phyloP scores from a whole-genome alignment of 2,797 vertebrate species.

The Squalus acanthias region DNA sequence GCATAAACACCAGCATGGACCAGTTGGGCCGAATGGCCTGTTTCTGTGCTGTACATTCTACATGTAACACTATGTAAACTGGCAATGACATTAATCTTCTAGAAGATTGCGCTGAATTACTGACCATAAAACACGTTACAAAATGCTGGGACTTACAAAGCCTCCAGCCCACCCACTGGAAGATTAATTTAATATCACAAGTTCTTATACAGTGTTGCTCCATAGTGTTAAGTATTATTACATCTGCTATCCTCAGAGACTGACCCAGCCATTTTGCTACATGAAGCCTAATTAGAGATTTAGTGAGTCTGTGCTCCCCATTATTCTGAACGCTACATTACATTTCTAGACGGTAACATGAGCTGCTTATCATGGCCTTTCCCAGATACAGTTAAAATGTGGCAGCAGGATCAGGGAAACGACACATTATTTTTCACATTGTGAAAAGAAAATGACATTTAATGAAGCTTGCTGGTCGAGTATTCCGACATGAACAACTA shows the following conservation, averaged over 20 bases:
- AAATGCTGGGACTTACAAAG: not conserved
- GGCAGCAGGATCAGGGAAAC: not conserved
- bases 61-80: not conserved
- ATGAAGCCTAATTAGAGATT: slow-evolving; percentile 15
- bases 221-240: not conserved
- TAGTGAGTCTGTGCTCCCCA: not conserved
- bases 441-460: slow-evolving; percentile 18
- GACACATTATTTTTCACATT: not conserved
- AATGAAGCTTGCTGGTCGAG: not conserved
- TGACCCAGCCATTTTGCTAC: not conserved
- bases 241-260: not conserved
- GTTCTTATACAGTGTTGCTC: not conserved
- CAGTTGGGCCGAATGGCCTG: not conserved
- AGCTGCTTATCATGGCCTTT: not conserved
- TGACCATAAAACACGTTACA: not conserved
- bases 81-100: not conserved
- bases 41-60: no score
- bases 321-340: not conserved
- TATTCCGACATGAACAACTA: slow-evolving; percentile 29
- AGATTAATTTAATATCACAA: slow-evolving; percentile 19
- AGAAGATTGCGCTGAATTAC: not conserved
- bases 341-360: not conserved
- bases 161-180: not conserved
- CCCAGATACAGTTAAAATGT: not conserved
- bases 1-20: not conserved